These are phyloP conservation scores for Macrosoma leucophasiata DNA, from an alignment of 2,888 invertebrate genomes.

Conservation along the genomic window DNA sequence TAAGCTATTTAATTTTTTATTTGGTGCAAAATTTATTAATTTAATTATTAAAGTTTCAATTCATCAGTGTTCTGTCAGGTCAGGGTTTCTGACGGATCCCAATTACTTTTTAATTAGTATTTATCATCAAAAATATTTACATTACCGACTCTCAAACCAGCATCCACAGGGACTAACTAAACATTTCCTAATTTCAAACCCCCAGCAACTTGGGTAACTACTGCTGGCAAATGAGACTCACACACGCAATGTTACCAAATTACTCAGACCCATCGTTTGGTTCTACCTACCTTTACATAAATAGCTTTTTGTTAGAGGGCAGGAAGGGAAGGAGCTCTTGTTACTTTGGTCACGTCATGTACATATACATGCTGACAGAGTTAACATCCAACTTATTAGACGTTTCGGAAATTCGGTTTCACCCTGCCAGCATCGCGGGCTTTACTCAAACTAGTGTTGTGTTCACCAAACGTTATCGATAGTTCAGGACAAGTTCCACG, in stretches of 20 bases:
- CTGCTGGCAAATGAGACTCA: conserved; percentile 58
- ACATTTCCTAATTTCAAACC: conserved; percentile 58
- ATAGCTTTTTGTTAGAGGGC: conserved; percentile 22
- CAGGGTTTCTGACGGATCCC: no score
- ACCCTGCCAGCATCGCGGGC: conserved; percentile 61
- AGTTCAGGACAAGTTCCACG: neutral
- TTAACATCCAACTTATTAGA: conserved; percentile 75
- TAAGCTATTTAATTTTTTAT: no score
- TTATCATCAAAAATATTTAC: no score
- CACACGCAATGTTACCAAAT: conserved; percentile 39
- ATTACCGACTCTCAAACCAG: no score
- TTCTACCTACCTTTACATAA: no score
- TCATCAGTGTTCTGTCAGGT: no score
- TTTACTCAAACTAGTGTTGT: conserved; percentile 41
- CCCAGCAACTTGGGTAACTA: conserved; percentile 53
- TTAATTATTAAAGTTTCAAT: no score
- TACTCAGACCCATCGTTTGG: conserved; percentile 37
- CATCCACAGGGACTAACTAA: conserved; percentile 51
- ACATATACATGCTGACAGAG: conserved; percentile 60
- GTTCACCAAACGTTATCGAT: conserved; percentile 7
- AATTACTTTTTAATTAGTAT: no score
- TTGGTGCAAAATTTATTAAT: no score
- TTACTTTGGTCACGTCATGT: conserved; percentile 49
- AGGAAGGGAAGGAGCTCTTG: conserved; percentile 34
- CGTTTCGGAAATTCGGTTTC: conserved; percentile 74